These are phyloP conservation scores for Rhorus exstirpatorius DNA, from an alignment of 2,888 invertebrate species.

Conservation along the genomic window DNA sequence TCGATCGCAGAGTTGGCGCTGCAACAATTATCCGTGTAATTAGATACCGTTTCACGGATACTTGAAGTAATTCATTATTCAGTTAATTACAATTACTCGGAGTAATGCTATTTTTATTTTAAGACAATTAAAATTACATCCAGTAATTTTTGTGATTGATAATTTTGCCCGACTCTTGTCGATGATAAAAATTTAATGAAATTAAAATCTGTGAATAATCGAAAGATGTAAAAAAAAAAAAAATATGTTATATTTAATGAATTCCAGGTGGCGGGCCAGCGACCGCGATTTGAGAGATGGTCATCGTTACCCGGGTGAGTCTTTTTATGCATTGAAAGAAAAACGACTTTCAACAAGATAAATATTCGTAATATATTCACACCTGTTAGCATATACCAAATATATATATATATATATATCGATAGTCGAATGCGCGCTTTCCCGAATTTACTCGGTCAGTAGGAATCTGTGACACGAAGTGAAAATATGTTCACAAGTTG, in stretches of 20 bases:
- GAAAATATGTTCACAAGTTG: slow-evolving; percentile 77
- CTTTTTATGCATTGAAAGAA: slow-evolving; percentile 15
- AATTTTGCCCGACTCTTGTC: no score
- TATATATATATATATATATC: slow-evolving; percentile 3
- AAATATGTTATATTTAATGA: slow-evolving; percentile 46
- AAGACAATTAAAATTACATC: no score
- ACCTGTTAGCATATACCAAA: background rate
- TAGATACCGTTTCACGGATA: no score
- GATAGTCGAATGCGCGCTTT: slow-evolving; percentile 66
- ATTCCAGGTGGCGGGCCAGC: slow-evolving; percentile 84
- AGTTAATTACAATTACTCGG: no score
- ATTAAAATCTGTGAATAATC: background rate
- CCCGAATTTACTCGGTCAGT: slow-evolving; percentile 81
- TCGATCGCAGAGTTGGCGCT: no score
- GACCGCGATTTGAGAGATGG: slow-evolving; percentile 88
- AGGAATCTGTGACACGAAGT: slow-evolving; percentile 82
- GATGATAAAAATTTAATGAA: background rate
- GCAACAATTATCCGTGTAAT: no score
- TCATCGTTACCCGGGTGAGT: slow-evolving; percentile 93
- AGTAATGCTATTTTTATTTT: no score
- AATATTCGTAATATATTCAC: no score
- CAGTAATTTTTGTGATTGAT: no score
- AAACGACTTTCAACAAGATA: no score
- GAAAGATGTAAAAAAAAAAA: background rate
- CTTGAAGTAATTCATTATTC: no score